phyloP scores from a whole-genome alignment of 1,140 invertebrate genomes.

The Lanistes nyassanus region DNA sequence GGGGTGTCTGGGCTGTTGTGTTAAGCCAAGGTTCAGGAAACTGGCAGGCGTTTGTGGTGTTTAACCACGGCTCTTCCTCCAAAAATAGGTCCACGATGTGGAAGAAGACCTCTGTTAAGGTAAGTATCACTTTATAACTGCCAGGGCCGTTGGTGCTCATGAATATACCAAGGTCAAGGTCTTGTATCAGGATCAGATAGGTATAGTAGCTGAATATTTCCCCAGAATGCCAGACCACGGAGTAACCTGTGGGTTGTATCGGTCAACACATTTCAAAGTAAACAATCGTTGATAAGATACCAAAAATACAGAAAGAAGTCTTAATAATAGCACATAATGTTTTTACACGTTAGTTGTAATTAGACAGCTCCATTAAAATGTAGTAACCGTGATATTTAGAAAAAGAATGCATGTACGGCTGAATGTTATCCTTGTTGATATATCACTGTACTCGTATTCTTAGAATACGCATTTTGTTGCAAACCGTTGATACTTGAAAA shows the following conservation, averaged over 20 bases:
- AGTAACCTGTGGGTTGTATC: not conserved
- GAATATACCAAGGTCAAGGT: not conserved
- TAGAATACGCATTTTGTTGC: too few relatives aligned
- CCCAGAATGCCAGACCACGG: not conserved
- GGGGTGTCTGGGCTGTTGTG: not conserved
- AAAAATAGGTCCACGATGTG: slow-evolving; percentile 30
- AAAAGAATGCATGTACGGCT: too few relatives aligned
- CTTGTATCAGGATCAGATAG: not conserved
- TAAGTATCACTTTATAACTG: too few relatives aligned
- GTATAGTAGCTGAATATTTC: not conserved
- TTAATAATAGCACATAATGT: not conserved
- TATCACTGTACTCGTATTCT: too few relatives aligned
- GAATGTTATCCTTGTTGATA: too few relatives aligned
- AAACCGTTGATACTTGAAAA: not conserved
- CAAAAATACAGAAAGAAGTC: not conserved
- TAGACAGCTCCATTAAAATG: too few relatives aligned
- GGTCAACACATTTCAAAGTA: not conserved
- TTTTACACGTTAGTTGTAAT: not conserved
- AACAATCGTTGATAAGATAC: too few relatives aligned
- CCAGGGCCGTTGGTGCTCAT: not conserved
- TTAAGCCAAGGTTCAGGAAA: slow-evolving; percentile 36
- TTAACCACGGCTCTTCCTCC: slow-evolving; percentile 36
- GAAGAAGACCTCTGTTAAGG: not conserved
- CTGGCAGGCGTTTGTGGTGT: slow-evolving; percentile 25
- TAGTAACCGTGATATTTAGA: too few relatives aligned